Base-by-base conservation (phyloP, 2,888 invertebrate species). In the Imbricaverruca yamaguchii region DNA sequence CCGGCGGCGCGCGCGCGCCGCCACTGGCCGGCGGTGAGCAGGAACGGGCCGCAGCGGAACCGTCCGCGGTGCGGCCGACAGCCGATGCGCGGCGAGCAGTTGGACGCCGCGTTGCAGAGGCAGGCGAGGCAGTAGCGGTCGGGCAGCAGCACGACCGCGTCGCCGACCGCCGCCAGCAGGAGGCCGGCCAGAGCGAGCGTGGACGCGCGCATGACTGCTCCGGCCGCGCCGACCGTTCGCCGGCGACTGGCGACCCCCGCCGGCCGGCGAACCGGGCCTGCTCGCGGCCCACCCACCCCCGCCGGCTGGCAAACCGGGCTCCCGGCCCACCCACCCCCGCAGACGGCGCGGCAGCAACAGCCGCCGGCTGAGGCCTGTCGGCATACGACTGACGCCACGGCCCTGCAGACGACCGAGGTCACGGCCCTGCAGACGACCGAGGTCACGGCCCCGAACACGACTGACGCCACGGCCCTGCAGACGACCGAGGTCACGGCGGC, bases 41-140 rank as follows among this genome's bases (percentile, higher is more conserved):
- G 74, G 74, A 74, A 74, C 21, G 74, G 74, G 6, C 74, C 74
- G 55, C 74, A 74, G 74, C 23, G 23, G 74, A 15, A 8, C 55
- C 55, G 74, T 21, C 74, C 74, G 21, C 18, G 74, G 10, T 55
- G 53, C 18, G 15, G 74, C 9, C 55, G 74, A 12, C 74, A 74
- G 1, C 74, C 74, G 74, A 74, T 74, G 21, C 53, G 21, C 21
- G 74, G 53, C 74, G 74, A 53, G 3, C 74, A 74, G 74, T 74
- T 74, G 55, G 74, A 21, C 53, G 74, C 15, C 10, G 74, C 74
- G 74, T 74, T 74, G 74, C 74, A 74, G 74, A 74, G 13, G n/a
- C 74, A 74, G 55, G 74, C 74, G 21, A 74, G 74, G 55, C 74
- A 74, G 74, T 74, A 74, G 55, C 74, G 74, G 55, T 74, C 74